phyloP scores from a whole-genome alignment of 2,113 vertebrate genomes.

The Lophura nycthemera region DNA sequence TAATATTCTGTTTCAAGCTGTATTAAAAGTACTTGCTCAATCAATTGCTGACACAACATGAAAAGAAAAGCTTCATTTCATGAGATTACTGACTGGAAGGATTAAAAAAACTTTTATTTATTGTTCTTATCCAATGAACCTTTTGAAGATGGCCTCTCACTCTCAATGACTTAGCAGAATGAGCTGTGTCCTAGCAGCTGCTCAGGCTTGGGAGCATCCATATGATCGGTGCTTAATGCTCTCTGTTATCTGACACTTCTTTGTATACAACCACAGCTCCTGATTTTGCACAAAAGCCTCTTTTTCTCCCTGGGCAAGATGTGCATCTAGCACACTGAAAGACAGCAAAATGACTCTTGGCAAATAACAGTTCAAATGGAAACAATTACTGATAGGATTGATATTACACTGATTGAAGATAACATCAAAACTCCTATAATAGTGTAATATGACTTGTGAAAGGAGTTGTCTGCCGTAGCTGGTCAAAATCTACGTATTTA shows the following conservation, averaged over 20 bases:
- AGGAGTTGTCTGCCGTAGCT: not conserved
- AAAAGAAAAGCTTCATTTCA: conserved; percentile 12
- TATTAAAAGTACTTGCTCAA: not conserved
- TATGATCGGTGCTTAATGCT: not conserved
- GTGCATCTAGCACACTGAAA: not conserved
- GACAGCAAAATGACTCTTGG: conserved; percentile 9
- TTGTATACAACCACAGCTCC: not conserved
- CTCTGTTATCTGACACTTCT: not conserved
- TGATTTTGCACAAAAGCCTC: conserved; percentile 10
- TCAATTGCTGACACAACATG: not conserved
- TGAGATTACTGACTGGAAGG: not conserved
- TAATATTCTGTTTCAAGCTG: not conserved
- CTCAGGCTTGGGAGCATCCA: not conserved
- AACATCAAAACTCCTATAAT: not conserved
- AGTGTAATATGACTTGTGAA: not conserved
- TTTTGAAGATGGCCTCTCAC: not conserved
- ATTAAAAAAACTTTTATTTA: not conserved
- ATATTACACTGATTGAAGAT: not conserved
- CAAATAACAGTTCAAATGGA: conserved; percentile 19
- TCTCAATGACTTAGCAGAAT: not conserved
- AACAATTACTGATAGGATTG: conserved; percentile 32
- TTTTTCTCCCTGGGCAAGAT: not conserved
- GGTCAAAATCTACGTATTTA: not conserved
- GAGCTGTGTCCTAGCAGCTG: not conserved
- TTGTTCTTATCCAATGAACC: not conserved